phyloP scores from a whole-genome alignment of 2,888 invertebrate genomes.

The Bursaphelenchus okinawaensis region DNA sequence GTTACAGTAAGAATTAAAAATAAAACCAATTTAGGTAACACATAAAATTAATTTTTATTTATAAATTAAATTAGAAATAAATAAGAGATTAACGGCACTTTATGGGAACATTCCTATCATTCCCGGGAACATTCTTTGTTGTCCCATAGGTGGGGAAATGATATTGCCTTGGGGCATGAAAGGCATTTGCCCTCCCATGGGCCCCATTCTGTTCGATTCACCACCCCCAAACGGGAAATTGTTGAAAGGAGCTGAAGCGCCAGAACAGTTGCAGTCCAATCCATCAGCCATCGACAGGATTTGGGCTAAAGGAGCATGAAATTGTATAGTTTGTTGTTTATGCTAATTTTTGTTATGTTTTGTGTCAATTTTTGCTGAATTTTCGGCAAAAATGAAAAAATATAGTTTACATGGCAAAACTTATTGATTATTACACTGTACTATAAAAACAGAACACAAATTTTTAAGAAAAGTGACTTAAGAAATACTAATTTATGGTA shows the following conservation, averaged over 20 bases:
- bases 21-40: too few relatives aligned
- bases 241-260: conserved; percentile 13
- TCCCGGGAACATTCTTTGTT: conserved; percentile 13
- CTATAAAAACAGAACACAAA: neutral
- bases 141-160: conserved; percentile 3
- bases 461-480: neutral
- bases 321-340: neutral
- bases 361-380: too few relatives aligned
- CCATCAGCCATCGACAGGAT: conserved; percentile 48
- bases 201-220: neutral
- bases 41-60: neutral
- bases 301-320: conserved; percentile 37
- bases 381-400: neutral
- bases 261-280: conserved; percentile 49
- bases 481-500: neutral
- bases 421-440: neutral
- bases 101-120: neutral
- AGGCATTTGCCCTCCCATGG: conserved; percentile 7
- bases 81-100: neutral
- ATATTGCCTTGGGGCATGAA: conserved; percentile 3
- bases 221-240: conserved; percentile 14
- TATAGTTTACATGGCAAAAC: neutral
- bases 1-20: too few relatives aligned
- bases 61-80: conserved; percentile 1
- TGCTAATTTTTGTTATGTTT: too few relatives aligned